These are phyloP conservation scores for Rhopalosiphum padi DNA, from an alignment of 1,140 invertebrate species.

Conservation along the genomic window DNA sequence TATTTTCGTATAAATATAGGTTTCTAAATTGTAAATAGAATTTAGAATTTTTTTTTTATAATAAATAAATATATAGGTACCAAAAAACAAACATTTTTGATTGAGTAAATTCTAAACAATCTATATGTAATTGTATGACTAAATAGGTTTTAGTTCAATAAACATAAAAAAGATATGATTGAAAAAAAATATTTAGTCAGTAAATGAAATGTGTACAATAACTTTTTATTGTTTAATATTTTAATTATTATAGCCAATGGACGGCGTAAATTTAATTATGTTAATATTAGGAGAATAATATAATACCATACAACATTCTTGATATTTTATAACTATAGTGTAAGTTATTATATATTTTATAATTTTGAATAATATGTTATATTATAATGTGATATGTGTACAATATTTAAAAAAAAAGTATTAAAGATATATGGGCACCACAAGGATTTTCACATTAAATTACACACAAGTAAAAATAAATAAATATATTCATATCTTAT, in stretches of 20 bases:
- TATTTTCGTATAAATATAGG: not conserved
- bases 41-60: not conserved
- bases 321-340: not conserved
- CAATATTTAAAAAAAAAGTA: conserved; percentile 8
- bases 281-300: not conserved
- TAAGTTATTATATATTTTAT: not conserved
- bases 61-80: not conserved
- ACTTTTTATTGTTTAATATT: not conserved
- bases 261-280: conserved; percentile 12
- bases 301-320: not conserved
- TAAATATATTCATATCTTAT: not conserved
- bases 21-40: not conserved
- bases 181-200: not conserved
- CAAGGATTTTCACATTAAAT: not conserved
- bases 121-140: not conserved
- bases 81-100: not conserved
- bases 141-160: not conserved
- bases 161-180: not conserved
- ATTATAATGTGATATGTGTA: conserved; percentile 45
- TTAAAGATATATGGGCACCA: conserved; percentile 15
- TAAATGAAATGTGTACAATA: not conserved
- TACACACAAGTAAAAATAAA: not conserved
- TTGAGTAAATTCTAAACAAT: not conserved
- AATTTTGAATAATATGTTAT: not conserved
- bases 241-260: conserved; percentile 11